Base-by-base conservation (phyloP, 2,888 invertebrate species). In the Zootermopsis nevadensis region DNA sequence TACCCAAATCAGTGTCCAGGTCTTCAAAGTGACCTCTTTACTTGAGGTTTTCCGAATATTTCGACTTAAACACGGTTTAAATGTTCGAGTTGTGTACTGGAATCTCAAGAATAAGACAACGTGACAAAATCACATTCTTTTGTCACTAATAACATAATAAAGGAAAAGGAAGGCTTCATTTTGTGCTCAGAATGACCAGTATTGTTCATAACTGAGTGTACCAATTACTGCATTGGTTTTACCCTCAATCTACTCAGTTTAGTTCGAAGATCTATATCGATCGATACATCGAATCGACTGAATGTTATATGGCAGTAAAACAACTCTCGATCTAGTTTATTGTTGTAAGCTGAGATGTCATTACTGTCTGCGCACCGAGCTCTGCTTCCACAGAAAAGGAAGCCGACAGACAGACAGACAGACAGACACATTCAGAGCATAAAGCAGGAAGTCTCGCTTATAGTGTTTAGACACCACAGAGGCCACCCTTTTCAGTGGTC, bases 311-410 rank as follows among this genome's bases (percentile, higher is more conserved):
- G 33, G 69, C 69, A 24, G 69, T 69, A 69, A 69, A 74, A 74
- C 42, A 74, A 38, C n/a, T 38, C 74, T 74, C 24, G 74, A 74
- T 74, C 74, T 74, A 74, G 42, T 74, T 74, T 74, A 74, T 74
- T 74, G 74, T 74, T 74, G 38, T 38, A 74, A 24, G 74, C 35
- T 6, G 27, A 38, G 35, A 38, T 74, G n/a, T n/a, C 38, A 74
- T 74, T 74, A 74, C 74, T 38, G 74, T 74, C 69, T 69, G 69
- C 22, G 12, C 8, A 66, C 66, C 27, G n/a, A n/a, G 30, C 66
- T 30, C 27, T 48, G 48, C 48, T 48, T n/a, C 7, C 7, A 60
- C 60, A 60, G 3, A 60, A 60, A 60, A 12, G 60, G 60, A 27
- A 60, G 60, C 60, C 60, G 60, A 60, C 48, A 42, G 38, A 7